Conservation (phyloP, 1,140 invertebrate species). For the Drosophila willistoni region DNA sequence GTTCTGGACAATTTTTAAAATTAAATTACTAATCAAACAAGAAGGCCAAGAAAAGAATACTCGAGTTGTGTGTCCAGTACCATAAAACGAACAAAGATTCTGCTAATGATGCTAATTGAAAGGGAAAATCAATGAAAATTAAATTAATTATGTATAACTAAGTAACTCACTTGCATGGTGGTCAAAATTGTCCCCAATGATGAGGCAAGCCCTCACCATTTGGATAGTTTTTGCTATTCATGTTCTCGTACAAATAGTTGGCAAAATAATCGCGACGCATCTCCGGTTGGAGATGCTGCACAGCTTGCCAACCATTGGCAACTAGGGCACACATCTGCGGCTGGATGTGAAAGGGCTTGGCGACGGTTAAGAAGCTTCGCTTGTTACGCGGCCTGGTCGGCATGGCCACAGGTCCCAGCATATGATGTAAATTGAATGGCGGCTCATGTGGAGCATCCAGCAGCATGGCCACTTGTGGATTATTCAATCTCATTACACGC, state of each 20-base stretch:
- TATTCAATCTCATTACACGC: slow-evolving; percentile 27
- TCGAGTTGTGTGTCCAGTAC: background rate
- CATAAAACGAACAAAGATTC: slow-evolving; percentile 5
- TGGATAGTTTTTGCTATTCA: slow-evolving; percentile 67
- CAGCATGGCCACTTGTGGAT: slow-evolving; percentile 37
- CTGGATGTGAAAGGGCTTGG: slow-evolving; percentile 35
- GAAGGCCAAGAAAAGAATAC: too few species aligned
- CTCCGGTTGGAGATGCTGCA: slow-evolving; percentile 34
- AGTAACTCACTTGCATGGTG: too few species aligned
- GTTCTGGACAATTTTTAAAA: too few species aligned
- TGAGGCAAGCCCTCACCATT: slow-evolving; percentile 57
- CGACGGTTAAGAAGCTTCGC: slow-evolving; percentile 56
- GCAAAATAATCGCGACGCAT: slow-evolving; percentile 54
- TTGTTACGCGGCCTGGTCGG: slow-evolving; percentile 46
- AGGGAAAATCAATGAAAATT: background rate
- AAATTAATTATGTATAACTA: too few species aligned
- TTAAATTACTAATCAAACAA: too few species aligned
- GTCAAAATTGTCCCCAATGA: slow-evolving; percentile 64
- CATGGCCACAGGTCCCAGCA: slow-evolving; percentile 14
- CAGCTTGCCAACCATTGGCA: slow-evolving; percentile 40
- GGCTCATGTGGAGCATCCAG: slow-evolving; percentile 61
- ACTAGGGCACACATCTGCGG: slow-evolving; percentile 49
- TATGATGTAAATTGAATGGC: slow-evolving; percentile 35
- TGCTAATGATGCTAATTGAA: background rate
- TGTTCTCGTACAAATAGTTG: slow-evolving; percentile 56